Evolutionary conservation across 2,113 vertebrate species (phyloP).

Genomic region (Mesembrinibis cayennensis): DNA sequence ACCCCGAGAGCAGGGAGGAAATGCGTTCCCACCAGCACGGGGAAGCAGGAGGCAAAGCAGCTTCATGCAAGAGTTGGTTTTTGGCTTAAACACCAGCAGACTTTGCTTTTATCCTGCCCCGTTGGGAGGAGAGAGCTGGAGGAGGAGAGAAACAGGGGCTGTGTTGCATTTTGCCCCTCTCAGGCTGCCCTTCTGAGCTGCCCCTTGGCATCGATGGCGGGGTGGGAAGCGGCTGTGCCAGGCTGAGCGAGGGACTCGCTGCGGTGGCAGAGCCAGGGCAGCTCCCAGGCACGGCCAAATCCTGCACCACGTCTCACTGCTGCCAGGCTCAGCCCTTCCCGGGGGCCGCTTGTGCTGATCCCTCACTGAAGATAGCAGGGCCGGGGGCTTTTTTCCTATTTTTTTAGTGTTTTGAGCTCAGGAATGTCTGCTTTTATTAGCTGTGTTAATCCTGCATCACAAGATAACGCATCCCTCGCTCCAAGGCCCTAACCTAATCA

Average conservation of each 20-base stretch:
- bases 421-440: slow-evolving; percentile 37
- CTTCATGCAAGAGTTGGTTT: not conserved
- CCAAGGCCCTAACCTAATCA: not conserved
- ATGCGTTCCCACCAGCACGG: rapidly evolving
- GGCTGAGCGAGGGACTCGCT: not conserved
- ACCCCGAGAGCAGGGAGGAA: rapidly evolving
- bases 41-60: not conserved
- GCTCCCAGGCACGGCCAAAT: rapidly evolving
- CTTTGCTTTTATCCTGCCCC: not conserved
- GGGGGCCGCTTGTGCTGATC: not conserved
- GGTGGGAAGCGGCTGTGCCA: not conserved
- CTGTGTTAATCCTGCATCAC: not conserved
- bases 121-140: not conserved
- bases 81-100: not conserved
- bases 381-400: not conserved
- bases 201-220: rapidly evolving
- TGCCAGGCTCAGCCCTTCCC: not conserved
- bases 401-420: not conserved
- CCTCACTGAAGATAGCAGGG: not conserved
- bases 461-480: not conserved
- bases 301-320: not conserved
- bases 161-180: rapidly evolving
- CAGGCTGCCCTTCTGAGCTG: not conserved
- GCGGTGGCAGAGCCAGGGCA: not conserved
- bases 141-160: not conserved